Conservation (phyloP, 2,888 invertebrate species). For the Eudemis profundana region DNA sequence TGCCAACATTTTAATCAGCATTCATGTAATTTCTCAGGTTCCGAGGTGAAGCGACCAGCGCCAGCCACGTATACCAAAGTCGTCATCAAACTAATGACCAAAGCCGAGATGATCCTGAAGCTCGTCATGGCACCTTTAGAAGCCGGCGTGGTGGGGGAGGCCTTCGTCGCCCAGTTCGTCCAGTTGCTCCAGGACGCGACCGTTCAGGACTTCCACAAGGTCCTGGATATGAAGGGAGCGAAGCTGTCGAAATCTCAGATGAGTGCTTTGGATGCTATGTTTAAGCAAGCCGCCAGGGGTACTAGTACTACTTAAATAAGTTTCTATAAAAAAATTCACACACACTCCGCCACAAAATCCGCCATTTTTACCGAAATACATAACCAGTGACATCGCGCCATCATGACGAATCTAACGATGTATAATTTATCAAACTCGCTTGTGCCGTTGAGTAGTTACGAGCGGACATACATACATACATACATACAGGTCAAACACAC, state of each 20-base stretch:
- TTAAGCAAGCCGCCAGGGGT: constrained; percentile 53
- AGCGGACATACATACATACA: too few species aligned
- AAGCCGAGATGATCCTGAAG: constrained; percentile 99
- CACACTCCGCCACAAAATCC: too few species aligned
- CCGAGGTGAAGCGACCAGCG: constrained; percentile 94
- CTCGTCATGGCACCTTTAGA: constrained; percentile 98
- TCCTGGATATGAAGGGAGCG: constrained; percentile 96
- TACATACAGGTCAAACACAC: too few species aligned
- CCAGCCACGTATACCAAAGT: constrained; percentile 94
- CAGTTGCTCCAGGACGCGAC: constrained; percentile 96
- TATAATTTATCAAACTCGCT: too few species aligned
- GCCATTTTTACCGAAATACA: too few species aligned
- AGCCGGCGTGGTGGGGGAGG: constrained; percentile 77
- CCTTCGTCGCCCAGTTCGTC: constrained; percentile 95
- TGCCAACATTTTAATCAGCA: too few species aligned
- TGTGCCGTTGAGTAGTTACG: too few species aligned
- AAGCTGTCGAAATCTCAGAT: constrained; percentile 75
- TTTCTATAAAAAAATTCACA: too few species aligned
- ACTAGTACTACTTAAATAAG: not conserved
- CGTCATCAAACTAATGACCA: constrained; percentile 96
- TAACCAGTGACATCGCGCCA: too few species aligned
- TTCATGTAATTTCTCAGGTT: constrained; percentile 69
- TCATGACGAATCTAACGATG: too few species aligned
- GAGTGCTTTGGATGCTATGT: constrained; percentile 63
- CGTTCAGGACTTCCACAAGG: constrained; percentile 95